Evolutionary conservation across 2,888 invertebrate species (phyloP), one percentile per base, ranked within the genome.

Genomic region (Idaea dimidiata): DNA sequence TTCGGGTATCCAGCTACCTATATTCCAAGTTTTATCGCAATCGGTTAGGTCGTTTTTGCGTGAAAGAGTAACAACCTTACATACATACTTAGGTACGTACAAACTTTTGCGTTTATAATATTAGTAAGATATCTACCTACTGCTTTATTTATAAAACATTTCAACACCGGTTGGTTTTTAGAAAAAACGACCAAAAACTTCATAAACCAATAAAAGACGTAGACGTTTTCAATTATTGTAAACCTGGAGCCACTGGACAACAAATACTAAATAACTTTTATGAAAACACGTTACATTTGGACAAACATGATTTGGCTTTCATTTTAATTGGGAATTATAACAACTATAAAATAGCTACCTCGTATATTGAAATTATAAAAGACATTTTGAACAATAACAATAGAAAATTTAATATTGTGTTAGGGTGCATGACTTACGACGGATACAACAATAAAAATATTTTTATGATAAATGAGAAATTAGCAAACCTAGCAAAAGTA

Each of bases 391-490:
- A 53, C 16, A 53, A 59, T 10, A 4, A 43, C 5, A 5, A 1
- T 1, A 43, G 59, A 18, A 59, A 53, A 59, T 59, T 59, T 16
- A 59, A 59, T 8, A 53, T 59, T 53, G 6, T 59, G n/a, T 17
- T 59, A 59, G 53, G 53, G 16, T 43, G 59, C 17, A 16, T 59
- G 17, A 16, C 43, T 6, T 59, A 59, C 16, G 59, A 59, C 17
- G 59, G 59, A 10, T 17, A 10, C 7, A 59, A 59, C 43, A 43
- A 59, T 14, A 14, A 33, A 6, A 18, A 43, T 1, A 59, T 59
- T 6, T 59, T 53, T 17, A 53, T 8, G 5, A 59, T 59, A 16
- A 59, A 59, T 17, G 16, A 43, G 10, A 17, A 53, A 16, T 43
- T 53, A 2, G 59, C 59, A 53, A 43, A 53, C 18, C 17, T 59